phyloP scores from a whole-genome alignment of 2,888 invertebrate species.

The Meganola albula region DNA sequence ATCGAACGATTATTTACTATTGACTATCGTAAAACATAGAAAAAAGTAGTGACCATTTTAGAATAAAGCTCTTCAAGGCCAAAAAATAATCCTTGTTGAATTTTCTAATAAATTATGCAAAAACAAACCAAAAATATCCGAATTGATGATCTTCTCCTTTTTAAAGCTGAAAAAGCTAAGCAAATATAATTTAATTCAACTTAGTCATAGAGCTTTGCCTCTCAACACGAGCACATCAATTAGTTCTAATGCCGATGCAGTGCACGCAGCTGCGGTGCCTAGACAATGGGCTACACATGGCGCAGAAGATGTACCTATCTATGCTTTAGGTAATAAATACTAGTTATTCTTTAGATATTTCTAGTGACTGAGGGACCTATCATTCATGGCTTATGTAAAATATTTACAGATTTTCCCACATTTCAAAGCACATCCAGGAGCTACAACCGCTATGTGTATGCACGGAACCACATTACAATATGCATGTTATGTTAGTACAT shows the following conservation, averaged over 20 bases:
- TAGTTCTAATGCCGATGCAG: slow-evolving; percentile 75
- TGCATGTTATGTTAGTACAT: slow-evolving; percentile 31
- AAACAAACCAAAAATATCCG: no score
- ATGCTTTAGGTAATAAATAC: slow-evolving; percentile 80
- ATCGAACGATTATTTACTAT: not conserved
- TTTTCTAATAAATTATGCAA: no score
- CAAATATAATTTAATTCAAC: no score
- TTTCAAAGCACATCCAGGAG: slow-evolving; percentile 11
- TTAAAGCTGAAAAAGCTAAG: no score
- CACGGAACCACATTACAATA: slow-evolving; percentile 22
- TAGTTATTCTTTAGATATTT: no score
- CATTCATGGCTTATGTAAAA: no score
- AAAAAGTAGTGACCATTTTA: no score
- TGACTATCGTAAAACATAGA: no score
- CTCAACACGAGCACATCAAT: slow-evolving; percentile 69
- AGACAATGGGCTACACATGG: slow-evolving; percentile 89
- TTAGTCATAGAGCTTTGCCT: slow-evolving; percentile 78
- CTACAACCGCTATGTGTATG: slow-evolving; percentile 4
- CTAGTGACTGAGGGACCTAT: no score
- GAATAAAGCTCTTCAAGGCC: no score
- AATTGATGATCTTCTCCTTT: no score
- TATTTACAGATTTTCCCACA: not conserved
- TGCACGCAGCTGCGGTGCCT: slow-evolving; percentile 85
- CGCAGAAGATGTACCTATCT: slow-evolving; percentile 90
- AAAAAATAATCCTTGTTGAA: no score